These are phyloP conservation scores for Oceanites oceanicus DNA, from an alignment of 2,113 vertebrate genomes.

Conservation along the genomic window DNA sequence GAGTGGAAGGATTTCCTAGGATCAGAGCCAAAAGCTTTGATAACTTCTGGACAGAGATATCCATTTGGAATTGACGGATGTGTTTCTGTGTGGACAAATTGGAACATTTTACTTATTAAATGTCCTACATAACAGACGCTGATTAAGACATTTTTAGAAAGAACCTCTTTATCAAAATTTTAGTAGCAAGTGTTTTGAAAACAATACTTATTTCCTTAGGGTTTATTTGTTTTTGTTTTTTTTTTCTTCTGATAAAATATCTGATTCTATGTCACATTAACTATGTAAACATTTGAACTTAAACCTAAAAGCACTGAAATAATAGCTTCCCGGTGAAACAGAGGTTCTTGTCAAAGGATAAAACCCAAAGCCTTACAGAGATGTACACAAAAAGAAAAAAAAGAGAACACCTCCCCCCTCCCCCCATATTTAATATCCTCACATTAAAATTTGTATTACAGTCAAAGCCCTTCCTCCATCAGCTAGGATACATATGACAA, in stretches of 20 bases:
- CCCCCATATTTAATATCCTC: background rate
- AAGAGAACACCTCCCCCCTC: rapidly evolving
- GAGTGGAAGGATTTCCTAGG: background rate
- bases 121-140: background rate
- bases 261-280: background rate
- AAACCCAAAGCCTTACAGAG: background rate
- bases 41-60: background rate
- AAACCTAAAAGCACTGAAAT: background rate
- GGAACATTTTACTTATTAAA: background rate
- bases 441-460: background rate
- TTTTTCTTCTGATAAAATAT: background rate
- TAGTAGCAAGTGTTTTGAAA: background rate
- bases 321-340: background rate
- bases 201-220: background rate
- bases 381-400: background rate
- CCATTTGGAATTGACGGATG: background rate
- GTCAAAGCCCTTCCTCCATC: background rate
- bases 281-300: background rate
- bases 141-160: background rate
- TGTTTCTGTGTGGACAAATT: background rate
- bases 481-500: background rate
- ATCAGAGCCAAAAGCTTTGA: background rate
- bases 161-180: background rate
- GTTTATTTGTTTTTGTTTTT: background rate
- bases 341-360: background rate